Evolutionary conservation across 2,888 invertebrate species (phyloP), one percentile per base, ranked within the genome.

Genomic region (Orgyia antiqua): DNA sequence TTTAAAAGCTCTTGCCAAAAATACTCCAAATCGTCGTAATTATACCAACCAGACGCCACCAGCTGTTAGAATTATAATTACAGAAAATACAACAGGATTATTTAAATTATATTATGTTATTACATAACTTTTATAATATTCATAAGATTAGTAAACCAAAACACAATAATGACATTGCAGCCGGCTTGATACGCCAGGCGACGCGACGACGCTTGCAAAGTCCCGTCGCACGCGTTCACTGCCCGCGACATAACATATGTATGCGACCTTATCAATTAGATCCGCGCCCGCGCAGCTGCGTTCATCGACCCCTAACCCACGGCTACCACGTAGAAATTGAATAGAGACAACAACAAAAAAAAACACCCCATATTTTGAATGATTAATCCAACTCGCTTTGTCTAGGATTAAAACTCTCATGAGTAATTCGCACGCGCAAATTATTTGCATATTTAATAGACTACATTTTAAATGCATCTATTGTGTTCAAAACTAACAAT

Each of bases 281-380:
- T 77, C 61, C 71, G 72, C 75, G 69, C 59, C 67, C 64, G 70
- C 72, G 75, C 83, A 83, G 84, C 83, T 83, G 83, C 79, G 74
- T 58, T 45, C 76, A 65, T 59, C 74, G 75, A 74, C 77, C 82
- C 77, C 67, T 51, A 42, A 33, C 33, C 47, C 33, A 9, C n/a
- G 24, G n/a, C 13, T 24, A 5, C 24, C 7, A 13, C 13, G 13
- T 13, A 3, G 3, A 39, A 44, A 42, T 53, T 46, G 60, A 70
- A 75, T 23, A 23, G 23, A 4, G 15, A 15, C 4, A 4, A 15
- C 6, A 15, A 15, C 15, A 15, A 68, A 73, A 69, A 37, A 36
- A 35, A 41, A 43, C 67, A 67, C 79, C 79, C 77, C 49, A 68
- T 70, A 73, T 70, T 73, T 72, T 65, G 56, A 62, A 61, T 67